These are phyloP conservation scores for Cetonia aurata DNA, from an alignment of 2,888 invertebrate species.

Conservation along the genomic window DNA sequence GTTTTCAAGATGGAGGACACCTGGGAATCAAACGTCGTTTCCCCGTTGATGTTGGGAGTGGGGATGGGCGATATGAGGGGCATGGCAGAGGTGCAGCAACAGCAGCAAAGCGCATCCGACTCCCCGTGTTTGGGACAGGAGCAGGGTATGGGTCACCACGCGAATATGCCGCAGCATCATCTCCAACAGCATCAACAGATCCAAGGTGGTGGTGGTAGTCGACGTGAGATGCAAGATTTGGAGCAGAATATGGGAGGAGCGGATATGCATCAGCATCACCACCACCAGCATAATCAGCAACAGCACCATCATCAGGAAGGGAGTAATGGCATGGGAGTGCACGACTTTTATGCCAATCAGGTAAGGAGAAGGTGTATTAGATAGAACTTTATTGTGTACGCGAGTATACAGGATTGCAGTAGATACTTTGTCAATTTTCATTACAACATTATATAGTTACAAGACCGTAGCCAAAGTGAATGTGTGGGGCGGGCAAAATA, in stretches of 20 bases:
- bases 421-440: too few species aligned
- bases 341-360: constrained; percentile 61
- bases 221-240: constrained; percentile 57
- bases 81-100: constrained; percentile 59
- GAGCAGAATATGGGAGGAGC: constrained; percentile 55
- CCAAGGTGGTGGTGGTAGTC: constrained; percentile 40
- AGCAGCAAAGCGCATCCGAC: constrained; percentile 44
- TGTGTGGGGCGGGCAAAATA: too few species aligned
- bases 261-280: constrained; percentile 51
- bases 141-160: constrained; percentile 56
- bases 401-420: too few species aligned
- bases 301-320: constrained; percentile 53
- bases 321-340: constrained; percentile 46
- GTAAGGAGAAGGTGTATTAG: constrained; percentile 50
- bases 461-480: too few species aligned
- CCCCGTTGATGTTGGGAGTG: constrained; percentile 66
- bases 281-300: constrained; percentile 50
- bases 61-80: constrained; percentile 62
- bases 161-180: constrained; percentile 57
- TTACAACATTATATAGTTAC: too few species aligned
- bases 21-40: constrained; percentile 65
- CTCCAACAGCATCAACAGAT: constrained; percentile 38
- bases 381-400: neutral
- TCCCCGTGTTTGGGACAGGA: constrained; percentile 53
- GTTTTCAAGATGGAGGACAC: constrained; percentile 65